Evolutionary conservation across 2,113 vertebrate genomes (phyloP).

Genomic region (Leucopsar rothschildi): DNA sequence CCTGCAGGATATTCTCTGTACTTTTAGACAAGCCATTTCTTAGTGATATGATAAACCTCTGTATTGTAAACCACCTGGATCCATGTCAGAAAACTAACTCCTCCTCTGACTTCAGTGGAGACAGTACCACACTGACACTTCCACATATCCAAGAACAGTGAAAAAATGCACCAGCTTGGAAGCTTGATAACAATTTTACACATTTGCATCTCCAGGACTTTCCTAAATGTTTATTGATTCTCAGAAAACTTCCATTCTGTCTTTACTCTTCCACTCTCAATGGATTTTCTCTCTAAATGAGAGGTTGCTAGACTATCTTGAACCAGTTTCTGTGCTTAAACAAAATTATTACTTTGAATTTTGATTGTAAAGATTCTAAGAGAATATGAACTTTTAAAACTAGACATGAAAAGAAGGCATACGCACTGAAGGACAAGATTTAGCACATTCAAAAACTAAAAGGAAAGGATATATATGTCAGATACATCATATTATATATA

Average conservation of each 20-base stretch:
- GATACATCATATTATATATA: neutral
- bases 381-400: neutral
- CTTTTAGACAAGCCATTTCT: neutral
- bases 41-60: neutral
- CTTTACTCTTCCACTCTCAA: neutral
- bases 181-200: neutral
- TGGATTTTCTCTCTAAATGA: neutral
- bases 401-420: neutral
- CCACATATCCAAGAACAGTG: neutral
- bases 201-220: neutral
- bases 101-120: neutral
- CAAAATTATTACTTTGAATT: neutral
- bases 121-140: neutral
- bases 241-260: neutral
- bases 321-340: neutral
- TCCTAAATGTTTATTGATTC: neutral
- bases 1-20: neutral
- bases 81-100: fast-evolving
- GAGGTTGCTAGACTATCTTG: neutral
- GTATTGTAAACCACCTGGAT: neutral
- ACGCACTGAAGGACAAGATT: neutral
- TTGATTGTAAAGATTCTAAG: neutral
- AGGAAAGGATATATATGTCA: neutral
- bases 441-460: neutral
- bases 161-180: neutral